These are phyloP conservation scores for Butorides virescens DNA, from an alignment of 2,113 vertebrate species.

Conservation along the genomic window DNA sequence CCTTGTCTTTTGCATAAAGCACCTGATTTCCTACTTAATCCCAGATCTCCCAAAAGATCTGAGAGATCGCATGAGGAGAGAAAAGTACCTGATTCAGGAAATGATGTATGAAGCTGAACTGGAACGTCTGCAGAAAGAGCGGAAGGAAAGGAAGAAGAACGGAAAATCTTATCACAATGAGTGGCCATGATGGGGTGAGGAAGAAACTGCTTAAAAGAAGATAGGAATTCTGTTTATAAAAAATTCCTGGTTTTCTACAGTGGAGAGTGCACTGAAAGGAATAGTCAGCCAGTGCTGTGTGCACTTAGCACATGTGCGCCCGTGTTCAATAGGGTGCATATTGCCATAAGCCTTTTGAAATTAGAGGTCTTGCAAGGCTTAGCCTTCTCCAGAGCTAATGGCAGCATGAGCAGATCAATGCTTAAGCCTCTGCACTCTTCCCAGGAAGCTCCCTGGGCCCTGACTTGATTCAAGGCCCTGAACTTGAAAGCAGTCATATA, in stretches of 20 bases:
- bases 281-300: background rate
- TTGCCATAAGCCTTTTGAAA: conserved; percentile 1
- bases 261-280: background rate
- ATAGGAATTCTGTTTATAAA: background rate
- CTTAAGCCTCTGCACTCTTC: background rate
- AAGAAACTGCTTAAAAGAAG: background rate
- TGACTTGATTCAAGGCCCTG: background rate
- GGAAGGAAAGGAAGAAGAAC: conserved; percentile 86
- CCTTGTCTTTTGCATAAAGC: conserved; percentile 95
- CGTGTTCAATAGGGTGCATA: background rate
- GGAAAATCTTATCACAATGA: conserved; percentile 86
- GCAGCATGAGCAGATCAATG: background rate
- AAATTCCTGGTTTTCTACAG: background rate
- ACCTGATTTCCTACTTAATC: conserved; percentile 96
- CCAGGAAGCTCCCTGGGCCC: background rate
- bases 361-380: background rate
- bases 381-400: background rate
- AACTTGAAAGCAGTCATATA: background rate
- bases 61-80: conserved; percentile 92
- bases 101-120: conserved; percentile 98
- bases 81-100: conserved; percentile 97
- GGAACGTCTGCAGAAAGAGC: conserved; percentile 89
- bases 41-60: conserved; percentile 96
- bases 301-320: background rate
- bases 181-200: conserved; percentile 83